Evolutionary conservation across 2,888 invertebrate species (phyloP).

Genomic region (Octonoba sinensis): DNA sequence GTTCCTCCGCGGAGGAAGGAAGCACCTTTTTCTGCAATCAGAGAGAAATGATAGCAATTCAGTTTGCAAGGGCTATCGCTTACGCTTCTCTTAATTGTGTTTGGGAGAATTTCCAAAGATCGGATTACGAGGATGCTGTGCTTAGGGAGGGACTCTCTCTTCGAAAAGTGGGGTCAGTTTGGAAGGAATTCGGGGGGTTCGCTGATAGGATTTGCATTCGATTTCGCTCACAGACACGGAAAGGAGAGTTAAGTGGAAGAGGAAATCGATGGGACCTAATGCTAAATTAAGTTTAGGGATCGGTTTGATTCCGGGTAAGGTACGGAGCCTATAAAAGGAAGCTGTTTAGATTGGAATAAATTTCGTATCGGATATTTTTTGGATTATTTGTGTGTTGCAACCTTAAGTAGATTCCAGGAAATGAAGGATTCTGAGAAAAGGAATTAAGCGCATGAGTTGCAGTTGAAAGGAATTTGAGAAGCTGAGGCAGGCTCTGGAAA

Average conservation of each 20-base stretch:
- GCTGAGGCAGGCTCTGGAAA: too few species aligned
- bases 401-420: too few species aligned
- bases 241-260: background rate
- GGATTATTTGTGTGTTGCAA: too few species aligned
- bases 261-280: background rate
- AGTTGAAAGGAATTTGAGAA: too few species aligned
- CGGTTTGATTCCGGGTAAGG: too few species aligned
- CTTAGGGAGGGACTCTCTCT: background rate
- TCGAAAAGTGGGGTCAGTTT: background rate
- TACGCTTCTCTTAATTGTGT: constrained; percentile 50
- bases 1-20: too few species aligned
- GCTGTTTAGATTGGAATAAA: too few species aligned
- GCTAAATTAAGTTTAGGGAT: too few species aligned
- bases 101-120: constrained; percentile 22
- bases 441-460: too few species aligned
- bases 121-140: constrained; percentile 27
- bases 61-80: constrained; percentile 27
- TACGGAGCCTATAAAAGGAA: too few species aligned
- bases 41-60: constrained; percentile 2
- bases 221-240: constrained; percentile 2
- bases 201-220: constrained; percentile 5
- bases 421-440: too few species aligned
- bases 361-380: too few species aligned
- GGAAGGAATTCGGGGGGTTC: background rate
- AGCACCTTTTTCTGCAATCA: background rate